A percentile compares a stretch with the other conserved stretches of the same genome.
Evolutionary conservation across 2,888 invertebrate species (phyloP).

Genomic region (Chrysopilus asiliformis): DNA sequence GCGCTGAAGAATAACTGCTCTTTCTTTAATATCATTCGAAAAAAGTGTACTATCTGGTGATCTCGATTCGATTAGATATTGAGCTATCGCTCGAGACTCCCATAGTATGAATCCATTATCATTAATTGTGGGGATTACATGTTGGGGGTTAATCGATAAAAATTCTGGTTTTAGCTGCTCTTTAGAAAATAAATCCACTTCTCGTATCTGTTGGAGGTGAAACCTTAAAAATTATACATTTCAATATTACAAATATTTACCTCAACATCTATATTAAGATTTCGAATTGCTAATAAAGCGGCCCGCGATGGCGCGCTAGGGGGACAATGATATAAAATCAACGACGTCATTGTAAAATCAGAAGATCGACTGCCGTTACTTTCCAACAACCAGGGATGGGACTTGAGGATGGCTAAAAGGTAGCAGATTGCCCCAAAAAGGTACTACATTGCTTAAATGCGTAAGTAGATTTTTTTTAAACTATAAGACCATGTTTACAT

Average conservation of each 20-base stretch:
- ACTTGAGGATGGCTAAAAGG: too few relatives aligned
- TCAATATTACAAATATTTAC: slow-evolving; percentile 20
- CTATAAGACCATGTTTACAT: too few relatives aligned
- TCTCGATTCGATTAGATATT: slow-evolving; percentile 47
- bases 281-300: slow-evolving; percentile 45
- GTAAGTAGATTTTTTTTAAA: too few relatives aligned
- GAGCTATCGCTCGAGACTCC: slow-evolving; percentile 53
- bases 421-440: too few relatives aligned
- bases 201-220: slow-evolving; percentile 26
- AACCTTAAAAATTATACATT: not conserved
- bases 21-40: slow-evolving; percentile 43
- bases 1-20: slow-evolving; percentile 47
- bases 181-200: slow-evolving; percentile 43
- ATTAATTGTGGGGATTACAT: slow-evolving; percentile 52
- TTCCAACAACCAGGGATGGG: too few relatives aligned
- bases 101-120: slow-evolving; percentile 52
- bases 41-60: slow-evolving; percentile 41
- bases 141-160: slow-evolving; percentile 49
- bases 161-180: slow-evolving; percentile 45
- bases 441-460: too few relatives aligned
- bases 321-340: slow-evolving; percentile 47
- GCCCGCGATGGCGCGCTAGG: slow-evolving; percentile 48
- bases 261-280: slow-evolving; percentile 42
- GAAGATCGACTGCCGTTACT: too few relatives aligned
- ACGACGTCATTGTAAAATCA: slow-evolving; percentile 20